Evolutionary conservation across 2,888 invertebrate species (phyloP).

Genomic region (Ariolimax columbianus): DNA sequence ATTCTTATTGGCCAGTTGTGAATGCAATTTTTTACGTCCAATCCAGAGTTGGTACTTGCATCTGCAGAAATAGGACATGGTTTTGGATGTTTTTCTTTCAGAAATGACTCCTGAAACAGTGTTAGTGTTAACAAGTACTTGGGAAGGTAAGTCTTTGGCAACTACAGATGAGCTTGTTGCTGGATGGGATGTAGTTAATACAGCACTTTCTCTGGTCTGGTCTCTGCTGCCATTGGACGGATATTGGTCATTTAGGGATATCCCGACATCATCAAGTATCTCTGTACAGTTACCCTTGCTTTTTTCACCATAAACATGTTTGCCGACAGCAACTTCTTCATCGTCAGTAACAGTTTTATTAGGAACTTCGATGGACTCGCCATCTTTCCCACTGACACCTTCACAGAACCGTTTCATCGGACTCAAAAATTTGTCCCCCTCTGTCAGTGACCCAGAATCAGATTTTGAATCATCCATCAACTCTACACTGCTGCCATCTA

Average conservation of each 20-base stretch:
- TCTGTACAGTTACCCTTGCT: not conserved
- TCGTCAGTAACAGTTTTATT: not conserved
- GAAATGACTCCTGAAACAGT: not conserved
- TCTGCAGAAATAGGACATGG: not conserved
- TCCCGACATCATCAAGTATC: not conserved
- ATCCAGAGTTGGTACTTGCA: conserved; percentile 32
- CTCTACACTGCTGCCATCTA: not conserved
- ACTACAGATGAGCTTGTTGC: not conserved
- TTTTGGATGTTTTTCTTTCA: conserved; percentile 3
- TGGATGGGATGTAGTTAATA: not conserved
- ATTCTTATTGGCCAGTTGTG: not conserved
- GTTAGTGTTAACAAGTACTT: not conserved
- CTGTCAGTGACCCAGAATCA: not conserved
- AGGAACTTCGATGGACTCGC: not conserved
- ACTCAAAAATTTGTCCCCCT: not conserved
- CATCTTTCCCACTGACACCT: not conserved
- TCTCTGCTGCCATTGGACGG: not conserved
- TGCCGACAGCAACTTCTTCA: not conserved
- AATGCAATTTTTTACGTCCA: not conserved
- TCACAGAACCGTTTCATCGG: conserved; percentile 34
- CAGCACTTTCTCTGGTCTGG: not conserved
- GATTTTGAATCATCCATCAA: not conserved
- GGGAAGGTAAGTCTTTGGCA: not conserved
- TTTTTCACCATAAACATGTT: not conserved
- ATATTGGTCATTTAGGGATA: too few relatives aligned